These are phyloP conservation scores for Platyura marginata DNA, from an alignment of 1,140 invertebrate species.

Conservation along the genomic window DNA sequence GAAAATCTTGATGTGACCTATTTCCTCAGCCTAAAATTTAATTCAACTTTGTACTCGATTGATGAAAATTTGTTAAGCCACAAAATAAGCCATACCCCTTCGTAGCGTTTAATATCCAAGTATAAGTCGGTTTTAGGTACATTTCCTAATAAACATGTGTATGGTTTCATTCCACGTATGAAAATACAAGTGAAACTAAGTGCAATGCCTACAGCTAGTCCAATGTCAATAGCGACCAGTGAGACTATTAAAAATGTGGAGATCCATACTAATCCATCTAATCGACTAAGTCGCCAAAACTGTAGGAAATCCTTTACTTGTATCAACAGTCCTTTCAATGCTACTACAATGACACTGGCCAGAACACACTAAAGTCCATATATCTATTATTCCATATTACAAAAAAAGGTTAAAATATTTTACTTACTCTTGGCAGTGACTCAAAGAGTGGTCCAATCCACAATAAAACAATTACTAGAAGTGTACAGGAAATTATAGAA, in stretches of 20 bases:
- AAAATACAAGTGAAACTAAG: constrained; percentile 55
- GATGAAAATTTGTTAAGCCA: neutral
- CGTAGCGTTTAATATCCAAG: constrained; percentile 48
- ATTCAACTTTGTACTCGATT: neutral
- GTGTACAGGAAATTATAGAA: constrained; percentile 40
- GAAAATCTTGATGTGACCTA: constrained; percentile 53
- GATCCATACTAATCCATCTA: constrained; percentile 66
- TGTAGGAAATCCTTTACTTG: constrained; percentile 47
- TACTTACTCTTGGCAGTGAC: constrained; percentile 45
- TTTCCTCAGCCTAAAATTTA: constrained; percentile 37
- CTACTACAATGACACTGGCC: constrained; percentile 71
- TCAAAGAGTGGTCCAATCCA: constrained; percentile 72
- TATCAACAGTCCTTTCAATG: constrained; percentile 67
- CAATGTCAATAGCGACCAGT: constrained; percentile 59
- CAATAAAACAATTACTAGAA: constrained; percentile 51
- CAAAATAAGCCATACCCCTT: constrained; percentile 35
- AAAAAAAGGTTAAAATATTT: neutral
- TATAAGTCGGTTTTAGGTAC: constrained; percentile 59
- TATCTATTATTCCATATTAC: neutral
- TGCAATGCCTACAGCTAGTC: constrained; percentile 48
- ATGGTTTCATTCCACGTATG: constrained; percentile 36
- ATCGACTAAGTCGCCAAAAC: constrained; percentile 52
- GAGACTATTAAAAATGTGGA: constrained; percentile 55
- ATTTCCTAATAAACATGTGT: constrained; percentile 41
- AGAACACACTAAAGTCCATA: constrained; percentile 28